phyloP scores from a whole-genome alignment of 1,140 invertebrate species.

The Trinorchestia longiramus region DNA sequence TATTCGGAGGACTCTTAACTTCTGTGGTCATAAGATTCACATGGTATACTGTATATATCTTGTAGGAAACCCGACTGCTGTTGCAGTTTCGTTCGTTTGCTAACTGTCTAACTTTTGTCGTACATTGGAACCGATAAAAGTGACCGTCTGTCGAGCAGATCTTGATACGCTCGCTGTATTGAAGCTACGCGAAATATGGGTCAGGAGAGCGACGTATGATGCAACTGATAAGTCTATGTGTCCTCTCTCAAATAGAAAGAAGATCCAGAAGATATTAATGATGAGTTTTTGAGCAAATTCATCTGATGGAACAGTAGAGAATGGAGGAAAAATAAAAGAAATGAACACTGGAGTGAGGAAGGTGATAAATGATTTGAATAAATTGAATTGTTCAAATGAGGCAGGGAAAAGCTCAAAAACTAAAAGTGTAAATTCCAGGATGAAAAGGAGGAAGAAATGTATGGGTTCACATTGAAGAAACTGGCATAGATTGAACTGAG shows the following conservation, averaged over 20 bases:
- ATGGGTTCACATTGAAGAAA: too few species aligned
- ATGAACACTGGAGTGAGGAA: neutral
- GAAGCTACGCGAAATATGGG: slow-evolving; percentile 34
- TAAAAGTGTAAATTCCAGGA: too few species aligned
- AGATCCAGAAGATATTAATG: neutral
- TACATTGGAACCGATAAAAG: slow-evolving; percentile 36
- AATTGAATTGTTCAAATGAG: neutral
- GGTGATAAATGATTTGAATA: neutral
- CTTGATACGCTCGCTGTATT: slow-evolving; percentile 31
- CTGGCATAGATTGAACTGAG: too few species aligned
- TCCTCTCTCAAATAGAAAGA: slow-evolving; percentile 32
- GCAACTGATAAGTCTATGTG: slow-evolving; percentile 18
- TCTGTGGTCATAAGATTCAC: neutral
- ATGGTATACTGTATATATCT: neutral
- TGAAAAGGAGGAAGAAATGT: too few species aligned
- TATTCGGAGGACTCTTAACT: neutral
- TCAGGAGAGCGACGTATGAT: neutral
- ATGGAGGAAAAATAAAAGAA: neutral
- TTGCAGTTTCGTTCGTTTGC: slow-evolving; percentile 48
- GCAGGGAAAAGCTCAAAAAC: neutral
- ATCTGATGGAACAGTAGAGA: neutral
- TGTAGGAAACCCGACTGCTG: neutral
- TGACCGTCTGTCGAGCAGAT: slow-evolving; percentile 43
- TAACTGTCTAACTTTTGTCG: slow-evolving; percentile 47
- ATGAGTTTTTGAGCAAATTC: neutral